A percentile compares a stretch with the other conserved stretches of the same genome.
phyloP scores from a whole-genome alignment of 2,113 vertebrate genomes.

The Mustelus asterias region DNA sequence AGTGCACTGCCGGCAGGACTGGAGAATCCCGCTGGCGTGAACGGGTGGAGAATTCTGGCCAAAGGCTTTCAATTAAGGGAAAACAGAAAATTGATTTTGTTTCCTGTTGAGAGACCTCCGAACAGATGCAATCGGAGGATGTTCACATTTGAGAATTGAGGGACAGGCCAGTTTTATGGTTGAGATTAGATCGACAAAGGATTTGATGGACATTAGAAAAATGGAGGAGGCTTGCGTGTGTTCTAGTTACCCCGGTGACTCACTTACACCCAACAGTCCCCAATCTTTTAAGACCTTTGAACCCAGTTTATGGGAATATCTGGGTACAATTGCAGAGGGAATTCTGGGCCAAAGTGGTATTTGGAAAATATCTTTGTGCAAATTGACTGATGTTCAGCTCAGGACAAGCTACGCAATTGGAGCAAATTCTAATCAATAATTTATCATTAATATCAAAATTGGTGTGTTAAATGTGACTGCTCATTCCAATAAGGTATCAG shows the following conservation, averaged over 20 bases:
- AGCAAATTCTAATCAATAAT: background rate
- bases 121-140: background rate
- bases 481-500: background rate
- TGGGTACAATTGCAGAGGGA: background rate
- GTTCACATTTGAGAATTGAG: background rate
- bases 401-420: background rate
- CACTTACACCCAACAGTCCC: background rate
- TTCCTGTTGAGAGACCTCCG: background rate
- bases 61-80: background rate
- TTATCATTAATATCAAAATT: background rate
- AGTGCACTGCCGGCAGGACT: no score
- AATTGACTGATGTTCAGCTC: background rate
- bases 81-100: background rate
- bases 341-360: background rate
- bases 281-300: background rate
- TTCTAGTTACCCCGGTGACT: background rate
- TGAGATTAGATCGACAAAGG: background rate
- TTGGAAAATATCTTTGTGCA: background rate
- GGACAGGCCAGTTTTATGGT: background rate
- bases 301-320: background rate
- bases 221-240: background rate
- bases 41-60: background rate
- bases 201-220: background rate
- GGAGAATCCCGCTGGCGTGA: no score
- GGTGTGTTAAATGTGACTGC: background rate